A percentile compares a stretch with the other conserved stretches of the same genome.
These are phyloP conservation scores for Acropternis orthonyx DNA, from an alignment of 2,797 vertebrate species.

Conservation along the genomic window DNA sequence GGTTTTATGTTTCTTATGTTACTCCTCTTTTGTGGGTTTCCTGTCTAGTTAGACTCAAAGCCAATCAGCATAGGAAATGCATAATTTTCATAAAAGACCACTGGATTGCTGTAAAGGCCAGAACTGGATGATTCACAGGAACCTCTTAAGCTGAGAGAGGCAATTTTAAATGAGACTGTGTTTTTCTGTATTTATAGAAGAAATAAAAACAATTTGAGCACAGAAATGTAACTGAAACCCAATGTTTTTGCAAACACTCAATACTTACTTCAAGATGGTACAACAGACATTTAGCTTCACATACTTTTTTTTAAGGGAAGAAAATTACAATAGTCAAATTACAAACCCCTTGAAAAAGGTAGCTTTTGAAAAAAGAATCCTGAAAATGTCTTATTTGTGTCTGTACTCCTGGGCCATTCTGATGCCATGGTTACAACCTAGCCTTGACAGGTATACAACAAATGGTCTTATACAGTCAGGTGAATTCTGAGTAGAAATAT, in stretches of 20 bases:
- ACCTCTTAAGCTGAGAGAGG: background rate
- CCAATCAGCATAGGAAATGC: background rate
- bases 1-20: background rate
- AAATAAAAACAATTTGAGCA: background rate
- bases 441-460: background rate
- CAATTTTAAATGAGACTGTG: background rate
- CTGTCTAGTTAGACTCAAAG: background rate
- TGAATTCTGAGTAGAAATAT: constrained; percentile 4
- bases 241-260: background rate
- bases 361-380: background rate
- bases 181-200: background rate
- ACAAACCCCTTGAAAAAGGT: background rate
- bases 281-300: background rate
- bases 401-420: background rate
- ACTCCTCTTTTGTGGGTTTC: background rate
- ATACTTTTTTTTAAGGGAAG: background rate
- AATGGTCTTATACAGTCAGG: background rate
- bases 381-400: background rate
- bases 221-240: background rate
- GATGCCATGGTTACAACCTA: background rate
- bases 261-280: background rate
- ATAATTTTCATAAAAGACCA: background rate
- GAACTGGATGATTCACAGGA: background rate
- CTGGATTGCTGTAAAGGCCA: background rate
- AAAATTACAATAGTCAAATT: background rate